Percentiles rank a stretch among this genome's conserved stretches.
Evolutionary conservation across 2,797 vertebrate genomes (phyloP).

Genomic region (Acanthornis magna): DNA sequence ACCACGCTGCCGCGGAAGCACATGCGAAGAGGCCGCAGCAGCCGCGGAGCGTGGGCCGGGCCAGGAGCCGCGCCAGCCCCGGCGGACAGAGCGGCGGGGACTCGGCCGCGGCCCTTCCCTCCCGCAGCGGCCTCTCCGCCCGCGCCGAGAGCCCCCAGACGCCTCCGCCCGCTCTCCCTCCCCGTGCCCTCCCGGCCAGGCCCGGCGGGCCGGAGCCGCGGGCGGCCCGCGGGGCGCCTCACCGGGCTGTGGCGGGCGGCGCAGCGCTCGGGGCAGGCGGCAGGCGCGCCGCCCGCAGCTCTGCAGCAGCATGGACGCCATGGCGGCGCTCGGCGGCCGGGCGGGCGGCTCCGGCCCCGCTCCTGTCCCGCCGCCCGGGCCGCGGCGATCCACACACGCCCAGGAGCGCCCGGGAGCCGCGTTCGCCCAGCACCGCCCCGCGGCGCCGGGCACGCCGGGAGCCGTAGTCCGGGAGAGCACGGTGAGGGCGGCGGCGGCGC

Average conservation of each 20-base stretch:
- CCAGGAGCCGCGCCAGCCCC: neutral
- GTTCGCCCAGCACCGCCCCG: neutral
- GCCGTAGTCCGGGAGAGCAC: neutral
- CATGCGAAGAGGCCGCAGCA: neutral
- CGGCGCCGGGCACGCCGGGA: neutral
- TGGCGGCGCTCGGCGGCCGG: neutral
- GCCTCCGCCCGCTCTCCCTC: neutral
- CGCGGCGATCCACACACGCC: neutral
- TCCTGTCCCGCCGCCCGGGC: neutral
- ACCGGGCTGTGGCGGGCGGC: neutral
- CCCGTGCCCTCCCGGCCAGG: neutral
- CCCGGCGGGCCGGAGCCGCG: neutral
- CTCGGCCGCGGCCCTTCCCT: neutral
- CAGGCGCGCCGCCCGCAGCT: conserved; percentile 56
- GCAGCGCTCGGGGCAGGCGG: conserved; percentile 28
- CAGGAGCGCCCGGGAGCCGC: neutral
- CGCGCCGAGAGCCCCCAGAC: neutral
- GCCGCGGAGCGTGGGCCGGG: neutral
- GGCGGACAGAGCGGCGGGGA: neutral
- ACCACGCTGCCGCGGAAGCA: neutral
- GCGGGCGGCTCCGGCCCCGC: neutral
- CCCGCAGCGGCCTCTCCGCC: neutral
- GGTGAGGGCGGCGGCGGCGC: neutral
- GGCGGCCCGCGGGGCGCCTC: neutral
- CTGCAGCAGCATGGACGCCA: conserved; percentile 74